Percentiles rank a stretch among this genome's conserved stretches.
phyloP scores from a whole-genome alignment of 2,888 invertebrate genomes.

The Tiliacea aurago region DNA sequence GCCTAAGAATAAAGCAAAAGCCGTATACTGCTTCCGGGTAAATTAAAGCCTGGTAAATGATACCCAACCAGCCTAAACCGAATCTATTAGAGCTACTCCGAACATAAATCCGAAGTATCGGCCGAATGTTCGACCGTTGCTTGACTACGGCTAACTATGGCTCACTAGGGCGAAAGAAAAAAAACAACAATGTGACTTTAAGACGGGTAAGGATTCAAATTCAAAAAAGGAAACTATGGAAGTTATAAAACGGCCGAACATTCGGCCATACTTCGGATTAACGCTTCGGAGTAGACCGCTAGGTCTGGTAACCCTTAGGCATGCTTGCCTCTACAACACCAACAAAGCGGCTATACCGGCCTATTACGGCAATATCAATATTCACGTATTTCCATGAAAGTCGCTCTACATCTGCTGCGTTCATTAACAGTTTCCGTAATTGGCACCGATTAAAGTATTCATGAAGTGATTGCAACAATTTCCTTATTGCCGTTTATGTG shows the following conservation, averaged over 20 bases:
- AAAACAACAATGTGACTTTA: too few relatives aligned
- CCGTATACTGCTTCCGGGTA: not conserved
- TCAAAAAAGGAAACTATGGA: too few relatives aligned
- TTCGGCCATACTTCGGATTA: too few relatives aligned
- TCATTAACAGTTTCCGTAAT: constrained; percentile 69
- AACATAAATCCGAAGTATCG: too few relatives aligned
- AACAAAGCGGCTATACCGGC: constrained; percentile 10
- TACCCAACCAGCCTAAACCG: not conserved
- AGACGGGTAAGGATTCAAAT: too few relatives aligned
- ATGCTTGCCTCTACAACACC: not conserved
- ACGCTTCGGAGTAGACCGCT: too few relatives aligned
- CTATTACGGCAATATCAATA: constrained; percentile 43
- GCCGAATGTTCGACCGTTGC: too few relatives aligned
- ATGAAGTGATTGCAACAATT: constrained; percentile 63
- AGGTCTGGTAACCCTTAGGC: too few relatives aligned
- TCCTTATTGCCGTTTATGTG: constrained; percentile 62
- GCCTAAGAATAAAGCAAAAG: not conserved
- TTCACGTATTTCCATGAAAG: constrained; percentile 41
- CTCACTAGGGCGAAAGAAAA: too few relatives aligned
- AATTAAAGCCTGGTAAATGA: not conserved
- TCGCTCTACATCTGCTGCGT: constrained; percentile 44
- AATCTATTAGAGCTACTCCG: not conserved
- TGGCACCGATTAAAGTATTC: constrained; percentile 60
- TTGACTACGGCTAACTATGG: too few relatives aligned
- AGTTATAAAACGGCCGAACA: too few relatives aligned